Base-by-base conservation (phyloP, 2,113 vertebrate species). In the Ginglymostoma cirratum region DNA sequence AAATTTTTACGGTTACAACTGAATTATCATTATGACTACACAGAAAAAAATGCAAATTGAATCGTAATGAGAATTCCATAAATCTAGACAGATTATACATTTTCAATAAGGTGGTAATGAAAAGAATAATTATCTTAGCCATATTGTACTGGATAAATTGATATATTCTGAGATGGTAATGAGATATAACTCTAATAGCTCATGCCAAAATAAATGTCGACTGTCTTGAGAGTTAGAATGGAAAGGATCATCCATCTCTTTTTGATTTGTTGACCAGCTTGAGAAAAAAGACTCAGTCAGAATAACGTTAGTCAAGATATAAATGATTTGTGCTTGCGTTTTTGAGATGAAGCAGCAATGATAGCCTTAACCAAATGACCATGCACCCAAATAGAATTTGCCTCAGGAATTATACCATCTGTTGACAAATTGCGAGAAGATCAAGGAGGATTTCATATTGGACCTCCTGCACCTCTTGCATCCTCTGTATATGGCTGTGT, bases 361-460 rank as follows among this genome's bases (percentile, higher is more conserved):
- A 15, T 15, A 61, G 87, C 52, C 52, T n/a, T 52, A 61, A 90
- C 34, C 24, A 90, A 90, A 90, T 55, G 52, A 27, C 10, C 87
- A 52, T 90, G 12, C 61, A 61, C 27, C 55, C 27, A 93, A 67
- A 66, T 52, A 72, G 67, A 52, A 72, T 95, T 34, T 52, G 94
- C 94, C 94, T 95, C 67, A 72, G 45, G 42, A 95, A 72, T 72
- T 14, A 66, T 17, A 27, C 67, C 94, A 95, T 95, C 94, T 95
- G 67, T 95, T 95, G 94, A 72, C 94, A 95, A 72, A 45, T 95
- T 95, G 67, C 34, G 72, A 34, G 94, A 76, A 95, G 94, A 95
- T 95, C 94, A 76, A 70, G 67, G 67, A 95, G 8, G 69, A 72
- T 95, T 95, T 72, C 42, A 95, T 76, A 76, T 95, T 95, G 67